Percentiles rank a stretch among this genome's conserved stretches.
Evolutionary conservation across 2,888 invertebrate genomes (phyloP).

Genomic region (Ormyrus rosae): DNA sequence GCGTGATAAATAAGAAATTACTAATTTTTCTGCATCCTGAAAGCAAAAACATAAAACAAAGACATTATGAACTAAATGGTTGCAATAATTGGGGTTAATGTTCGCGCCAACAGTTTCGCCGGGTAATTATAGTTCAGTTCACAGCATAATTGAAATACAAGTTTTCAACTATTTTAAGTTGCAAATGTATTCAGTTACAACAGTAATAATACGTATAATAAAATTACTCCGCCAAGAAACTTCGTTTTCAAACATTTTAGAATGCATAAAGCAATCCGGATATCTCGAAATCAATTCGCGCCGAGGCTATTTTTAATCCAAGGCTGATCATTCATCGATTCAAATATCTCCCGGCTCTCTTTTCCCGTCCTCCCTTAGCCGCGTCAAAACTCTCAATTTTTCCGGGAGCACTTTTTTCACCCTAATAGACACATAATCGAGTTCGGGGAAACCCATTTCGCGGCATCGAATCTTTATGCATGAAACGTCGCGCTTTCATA

Average conservation of each 20-base stretch:
- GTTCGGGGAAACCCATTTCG: slow-evolving; percentile 40
- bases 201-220: too few species aligned
- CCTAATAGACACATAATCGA: slow-evolving; percentile 47
- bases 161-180: too few species aligned
- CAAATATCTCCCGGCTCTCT: neutral
- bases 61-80: neutral
- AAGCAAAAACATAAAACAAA: neutral
- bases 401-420: slow-evolving; percentile 24
- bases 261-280: slow-evolving; percentile 12
- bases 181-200: too few species aligned
- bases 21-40: neutral
- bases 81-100: neutral
- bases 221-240: too few species aligned
- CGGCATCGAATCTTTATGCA: slow-evolving; percentile 53
- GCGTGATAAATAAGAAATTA: too few species aligned
- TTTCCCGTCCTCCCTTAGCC: neutral
- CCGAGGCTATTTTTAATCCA: neutral
- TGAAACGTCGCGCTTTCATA: slow-evolving; percentile 49
- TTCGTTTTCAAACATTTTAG: neutral
- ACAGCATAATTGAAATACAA: too few species aligned
- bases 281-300: slow-evolving; percentile 5
- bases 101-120: neutral
- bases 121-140: too few species aligned
- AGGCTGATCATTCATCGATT: neutral
- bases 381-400: slow-evolving; percentile 18